Evolutionary conservation across 2,113 vertebrate species (phyloP), one percentile per base, ranked within the genome.

Genomic region (Gasterosteus nipponicus): DNA sequence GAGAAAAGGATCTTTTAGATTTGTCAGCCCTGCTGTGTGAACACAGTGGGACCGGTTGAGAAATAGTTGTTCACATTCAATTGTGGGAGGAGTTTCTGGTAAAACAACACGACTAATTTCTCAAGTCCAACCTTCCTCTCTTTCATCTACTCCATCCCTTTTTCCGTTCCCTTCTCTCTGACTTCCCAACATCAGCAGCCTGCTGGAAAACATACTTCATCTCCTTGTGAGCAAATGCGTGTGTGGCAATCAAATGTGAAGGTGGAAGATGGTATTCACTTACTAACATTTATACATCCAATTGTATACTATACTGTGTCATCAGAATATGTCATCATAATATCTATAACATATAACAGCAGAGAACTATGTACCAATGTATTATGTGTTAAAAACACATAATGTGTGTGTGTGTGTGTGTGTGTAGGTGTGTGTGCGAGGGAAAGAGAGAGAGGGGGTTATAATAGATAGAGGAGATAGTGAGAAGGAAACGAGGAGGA

Each of bases 401-500:
- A 44, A 10, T 54, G 59, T 65, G 38, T 42, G 68, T 58, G 7
- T 72, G 53, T 69, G 63, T 29, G 19, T 59, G 63, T 65, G 18
- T 38, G 29, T 69, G 64, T 61, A 31, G 70, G 46, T 57, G 54
- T 26, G 35, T 46, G 47, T 53, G 46, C 29, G 31, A 41, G 44
- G 19, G 33, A 35, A 7, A 38, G 18, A 10, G 60, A 10, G 16
- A 4, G 19, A 10, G 54, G 1, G 12, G 8, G 38, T 39, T 58
- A 41, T 76, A 80, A 84, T 77, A 86, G 78, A 78, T 39, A 74
- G 39, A 9, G 51, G 26, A 81, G 83, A 84, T 80, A 85, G 69
- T 71, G 60, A 84, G 75, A 66, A 86, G 87, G 86, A 86, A 89
- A 60, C 47, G 1, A 60, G 67, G 78, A 88, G 86, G 82, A 88